Percentiles rank a stretch among this genome's conserved stretches.
Conservation (phyloP, 2,797 vertebrate genomes). For the Brotula barbata region DNA sequence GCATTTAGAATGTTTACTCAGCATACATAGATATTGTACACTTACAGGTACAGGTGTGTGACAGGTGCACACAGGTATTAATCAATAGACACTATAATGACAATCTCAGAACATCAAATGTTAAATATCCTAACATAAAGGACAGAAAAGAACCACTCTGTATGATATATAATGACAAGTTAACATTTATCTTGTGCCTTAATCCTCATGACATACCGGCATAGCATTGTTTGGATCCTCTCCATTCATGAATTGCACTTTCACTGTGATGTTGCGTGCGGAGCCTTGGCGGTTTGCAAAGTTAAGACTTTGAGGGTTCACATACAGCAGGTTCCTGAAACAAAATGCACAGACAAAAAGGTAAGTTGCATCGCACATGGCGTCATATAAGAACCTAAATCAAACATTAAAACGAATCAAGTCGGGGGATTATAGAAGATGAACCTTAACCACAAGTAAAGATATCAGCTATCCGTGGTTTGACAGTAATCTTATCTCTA, state of each 20-base stretch:
- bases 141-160: too few relatives aligned
- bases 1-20: not conserved
- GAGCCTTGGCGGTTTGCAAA: conserved; percentile 99
- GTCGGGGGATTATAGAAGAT: too few relatives aligned
- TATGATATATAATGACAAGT: too few relatives aligned
- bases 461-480: too few relatives aligned
- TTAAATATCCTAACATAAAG: too few relatives aligned
- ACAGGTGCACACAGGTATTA: too few relatives aligned
- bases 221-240: conserved; percentile 95
- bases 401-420: not conserved
- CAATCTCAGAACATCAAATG: not conserved
- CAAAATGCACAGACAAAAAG: conserved; percentile 9
- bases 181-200: too few relatives aligned
- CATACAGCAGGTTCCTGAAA: conserved; percentile 92
- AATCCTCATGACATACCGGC: conserved; percentile 82
- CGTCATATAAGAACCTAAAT: not conserved
- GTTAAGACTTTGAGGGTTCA: conserved; percentile 97
- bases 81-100: not conserved
- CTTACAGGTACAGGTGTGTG: too few relatives aligned
- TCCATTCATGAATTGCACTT: conserved; percentile 99
- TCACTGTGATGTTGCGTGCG: conserved; percentile 97
- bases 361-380: not conserved
- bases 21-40: not conserved
- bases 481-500: too few relatives aligned
- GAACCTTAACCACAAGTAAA: too few relatives aligned